Base-by-base conservation (phyloP, 1,140 invertebrate genomes). In the Sarcophaga bullata region DNA sequence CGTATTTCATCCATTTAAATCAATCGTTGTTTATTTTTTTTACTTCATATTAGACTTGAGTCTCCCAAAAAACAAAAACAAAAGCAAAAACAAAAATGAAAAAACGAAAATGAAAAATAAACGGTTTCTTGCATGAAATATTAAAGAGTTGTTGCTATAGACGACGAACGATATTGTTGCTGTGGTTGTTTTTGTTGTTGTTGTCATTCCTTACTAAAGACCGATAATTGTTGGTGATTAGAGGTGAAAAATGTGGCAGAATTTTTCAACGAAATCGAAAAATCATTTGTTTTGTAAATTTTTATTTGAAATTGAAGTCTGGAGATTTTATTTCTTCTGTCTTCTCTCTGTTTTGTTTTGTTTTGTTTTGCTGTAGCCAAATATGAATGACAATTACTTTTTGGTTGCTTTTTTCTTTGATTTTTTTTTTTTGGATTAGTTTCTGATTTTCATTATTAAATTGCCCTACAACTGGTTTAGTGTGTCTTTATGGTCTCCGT, bases 261-360 rank as follows among this genome's bases (percentile, higher is more conserved):
- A 68, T 68, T 68, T 68, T 68, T 68, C 4, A 68, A 37, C n/a
- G 17, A 25, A 68, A 37, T 37, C 25, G 25, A 37, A 37, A 37
- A 25, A 68, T 68, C 62, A 68, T 68, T 68, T 68, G 62, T 68
- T 68, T 68, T 68, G 62, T 68, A 58, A 58, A 58, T 58, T 58
- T 58, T 37, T 37, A 37, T 37, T 37, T 37, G 25, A 37, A 37
- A 37, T 37, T 37, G 25, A 37, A 15, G 54, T 58, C 13, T n/a
- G 54, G n/a, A 58, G 1, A 58, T n/a, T 58, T 58, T 19, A 19
- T 9, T 10, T 10, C 19, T 68, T 68, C 15, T 15, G n/a, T n/a
- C n/a, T 1, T 37, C 25, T 37, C 25, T 37, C 25, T 37, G 25
- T 4, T 37, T 2, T 4, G 25, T 37, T 37, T 37, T 37, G 1